Base-by-base conservation (phyloP, 2,888 invertebrate species). In the Diachrysia chrysitis region DNA sequence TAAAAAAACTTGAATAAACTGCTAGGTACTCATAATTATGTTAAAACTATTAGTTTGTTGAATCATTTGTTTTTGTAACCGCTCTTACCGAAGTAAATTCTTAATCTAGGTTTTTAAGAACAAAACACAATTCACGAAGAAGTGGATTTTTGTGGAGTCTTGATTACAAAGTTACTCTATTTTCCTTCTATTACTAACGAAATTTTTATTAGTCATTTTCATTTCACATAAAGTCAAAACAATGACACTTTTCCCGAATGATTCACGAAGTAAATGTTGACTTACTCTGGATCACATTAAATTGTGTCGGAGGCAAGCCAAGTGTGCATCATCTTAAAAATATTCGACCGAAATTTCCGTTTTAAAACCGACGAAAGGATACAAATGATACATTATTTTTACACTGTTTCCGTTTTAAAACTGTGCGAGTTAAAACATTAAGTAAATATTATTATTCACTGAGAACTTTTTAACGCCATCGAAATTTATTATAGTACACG, bases 261-360 rank as follows among this genome's bases (percentile, higher is more conserved):
- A 78, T 21, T 73, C 79, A 76, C 32, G 16, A 14, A 10, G 37
- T 23, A 58, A 69, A 61, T 1, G 63, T 64, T 75, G 69, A 78
- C 76, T 58, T 78, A 74, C 63, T 25, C 35, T 0, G 57, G 60
- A 69, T 58, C 23, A 57, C 58, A 72, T 64, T 0, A 60, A 71
- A 58, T 46, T 42, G 5, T 66, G 70, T 70, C 64, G 66, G 63
- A 69, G 56, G 58, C 57, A 48, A 71, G 69, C 75, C 75, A 78
- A 79, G 51, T 63, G n/a, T 66, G 71, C 74, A 66, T 70, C 71
- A 78, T n/a, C 74, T 21, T 29, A 14, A 58, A 78, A 78, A 54
- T 51, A 74, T 78, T 63, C 55, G 17, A 17, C 4, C 51, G 60
- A 55, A 58, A 69, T 66, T 64, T 69, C 78, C 63, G 66, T 14